Base-by-base conservation (phyloP, 2,888 invertebrate species). In the Herminia tarsipennalis region DNA sequence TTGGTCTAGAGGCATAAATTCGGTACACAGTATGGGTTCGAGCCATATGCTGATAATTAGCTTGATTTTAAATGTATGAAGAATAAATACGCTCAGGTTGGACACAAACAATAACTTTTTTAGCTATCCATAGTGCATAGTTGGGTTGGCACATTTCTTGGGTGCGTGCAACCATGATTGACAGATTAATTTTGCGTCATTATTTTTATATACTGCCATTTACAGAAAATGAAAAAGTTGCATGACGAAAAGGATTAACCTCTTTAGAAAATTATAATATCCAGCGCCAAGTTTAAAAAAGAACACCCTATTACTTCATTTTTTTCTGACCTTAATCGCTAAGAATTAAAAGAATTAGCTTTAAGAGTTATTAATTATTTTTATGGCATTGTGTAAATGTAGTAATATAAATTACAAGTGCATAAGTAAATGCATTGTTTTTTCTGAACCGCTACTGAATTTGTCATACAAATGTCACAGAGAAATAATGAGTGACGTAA, bases 391-490 rank as follows among this genome's bases (percentile, higher is more conserved):
- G 20, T 18, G 20, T 18, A 18, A 18, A 18, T 18, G 20, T 18
- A 18, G 20, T 40, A 34, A 46, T 14, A 18, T 35, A 27, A 41
- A 39, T 39, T 40, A 44, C 16, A 30, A 6, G 10, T 3, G 10
- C 18, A 28, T 33, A 37, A 13, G 5, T 10, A 36, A 46, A 45
- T 42, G 48, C 32, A 52, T 29, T 14, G 35, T 43, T 33, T 43
- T 39, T 41, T 46, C 12, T 42, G 27, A 50, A 56, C 30, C 33
- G 27, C 35, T 21, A 10, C 17, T 29, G 17, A 25, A 55, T 46
- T 44, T 48, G 40, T 37, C 39, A 51, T n/a, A 44, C 34, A 51
- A 55, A 61, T 43, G 36, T 49, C 47, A 48, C 39, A 16, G 21
- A 14, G 32, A 25, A 34, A 32, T 41, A 41, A 54, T 44, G 32